Conservation (phyloP, 1,140 invertebrate species). For the Micrasema longulum region DNA sequence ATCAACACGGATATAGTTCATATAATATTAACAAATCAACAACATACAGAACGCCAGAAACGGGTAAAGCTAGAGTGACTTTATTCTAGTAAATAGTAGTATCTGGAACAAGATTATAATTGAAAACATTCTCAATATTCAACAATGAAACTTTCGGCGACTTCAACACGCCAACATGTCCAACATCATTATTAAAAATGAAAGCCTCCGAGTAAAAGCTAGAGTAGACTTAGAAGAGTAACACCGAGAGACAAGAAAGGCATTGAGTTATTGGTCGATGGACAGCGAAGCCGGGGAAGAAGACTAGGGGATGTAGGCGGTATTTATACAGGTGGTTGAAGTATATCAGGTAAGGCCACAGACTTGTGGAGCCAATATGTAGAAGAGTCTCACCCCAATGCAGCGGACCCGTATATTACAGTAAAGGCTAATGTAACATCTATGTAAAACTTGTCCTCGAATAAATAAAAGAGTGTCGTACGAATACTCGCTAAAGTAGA, state of each 20-base stretch:
- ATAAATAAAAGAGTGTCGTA: constrained; percentile 50
- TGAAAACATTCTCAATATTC: constrained; percentile 8
- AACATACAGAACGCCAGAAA: constrained; percentile 34
- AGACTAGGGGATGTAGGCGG: neutral
- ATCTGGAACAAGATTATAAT: constrained; percentile 8
- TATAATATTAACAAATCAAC: constrained; percentile 43
- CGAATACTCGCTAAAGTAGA: constrained; percentile 54
- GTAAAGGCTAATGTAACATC: constrained; percentile 45
- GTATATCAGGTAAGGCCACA: neutral
- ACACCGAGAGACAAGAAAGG: constrained; percentile 46
- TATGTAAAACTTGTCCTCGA: constrained; percentile 50
- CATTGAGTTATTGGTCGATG: constrained; percentile 49
- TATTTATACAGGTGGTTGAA: constrained; percentile 2
- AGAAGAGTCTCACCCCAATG: constrained; percentile 1
- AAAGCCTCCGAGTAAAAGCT: constrained; percentile 35
- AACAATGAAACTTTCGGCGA: constrained; percentile 15
- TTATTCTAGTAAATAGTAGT: constrained; percentile 13
- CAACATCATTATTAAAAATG: neutral
- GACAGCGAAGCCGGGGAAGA: constrained; percentile 28
- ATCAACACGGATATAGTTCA: constrained; percentile 41
- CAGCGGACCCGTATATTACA: constrained; percentile 2
- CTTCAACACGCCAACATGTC: neutral
- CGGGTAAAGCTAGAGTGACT: neutral
- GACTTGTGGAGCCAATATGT: constrained; percentile 29
- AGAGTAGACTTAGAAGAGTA: constrained; percentile 38